Conservation (phyloP, 2,113 vertebrate genomes). For the Sigmodon hispidus region DNA sequence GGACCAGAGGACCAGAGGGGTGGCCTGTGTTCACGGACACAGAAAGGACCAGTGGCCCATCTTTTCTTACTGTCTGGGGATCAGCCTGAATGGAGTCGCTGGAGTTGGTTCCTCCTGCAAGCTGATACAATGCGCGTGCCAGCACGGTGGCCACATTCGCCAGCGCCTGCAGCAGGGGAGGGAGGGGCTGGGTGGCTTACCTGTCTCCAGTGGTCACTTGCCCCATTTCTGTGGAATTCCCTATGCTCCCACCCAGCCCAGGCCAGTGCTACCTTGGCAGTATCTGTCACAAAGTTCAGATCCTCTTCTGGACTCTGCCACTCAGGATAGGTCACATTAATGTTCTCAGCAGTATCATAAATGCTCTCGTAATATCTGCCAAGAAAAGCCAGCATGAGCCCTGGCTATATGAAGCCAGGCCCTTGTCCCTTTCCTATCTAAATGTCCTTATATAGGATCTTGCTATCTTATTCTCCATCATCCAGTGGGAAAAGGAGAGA, state of each 20-base stretch:
- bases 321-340: constrained; percentile 88
- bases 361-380: constrained; percentile 94
- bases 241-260: background rate
- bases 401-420: background rate
- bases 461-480: background rate
- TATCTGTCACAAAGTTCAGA: constrained; percentile 88
- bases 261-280: constrained; percentile 87
- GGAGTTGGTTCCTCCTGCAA: constrained; percentile 88
- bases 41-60: constrained; percentile 63
- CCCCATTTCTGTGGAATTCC: background rate
- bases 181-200: background rate
- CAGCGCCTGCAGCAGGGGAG: constrained; percentile 85
- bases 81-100: constrained; percentile 86
- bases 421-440: background rate
- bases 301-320: constrained; percentile 90
- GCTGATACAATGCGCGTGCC: constrained; percentile 89
- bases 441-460: background rate
- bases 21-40: constrained; percentile 46
- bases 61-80: constrained; percentile 86
- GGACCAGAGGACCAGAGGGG: background rate
- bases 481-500: background rate
- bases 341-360: constrained; percentile 90
- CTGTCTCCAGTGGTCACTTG: too few species aligned
- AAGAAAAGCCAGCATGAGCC: background rate
- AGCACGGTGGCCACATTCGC: constrained; percentile 91